These are phyloP conservation scores for Fopius arisanus DNA, from an alignment of 1,140 invertebrate species.

Conservation along the genomic window DNA sequence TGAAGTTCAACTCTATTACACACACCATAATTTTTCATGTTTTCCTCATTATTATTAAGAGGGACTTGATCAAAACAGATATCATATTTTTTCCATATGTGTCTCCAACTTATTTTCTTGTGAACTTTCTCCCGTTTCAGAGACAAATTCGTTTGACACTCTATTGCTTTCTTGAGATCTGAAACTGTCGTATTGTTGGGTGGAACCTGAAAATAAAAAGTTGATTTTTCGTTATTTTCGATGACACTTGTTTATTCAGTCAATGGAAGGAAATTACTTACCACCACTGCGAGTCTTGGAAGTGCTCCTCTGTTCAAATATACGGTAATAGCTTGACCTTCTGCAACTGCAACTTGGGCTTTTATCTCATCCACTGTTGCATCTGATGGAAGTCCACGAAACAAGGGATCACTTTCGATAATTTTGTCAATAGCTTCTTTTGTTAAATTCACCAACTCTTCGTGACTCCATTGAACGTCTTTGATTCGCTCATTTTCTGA, in stretches of 20 bases:
- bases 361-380: constrained; percentile 60
- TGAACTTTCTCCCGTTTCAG: constrained; percentile 52
- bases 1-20: constrained; percentile 50
- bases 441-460: constrained; percentile 55
- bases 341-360: constrained; percentile 57
- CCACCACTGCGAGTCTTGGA: constrained; percentile 56
- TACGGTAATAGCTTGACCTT: constrained; percentile 60
- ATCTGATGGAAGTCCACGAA: constrained; percentile 52
- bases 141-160: constrained; percentile 53
- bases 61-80: constrained; percentile 44
- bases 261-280: constrained; percentile 35
- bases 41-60: constrained; percentile 49
- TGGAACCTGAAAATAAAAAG: constrained; percentile 48
- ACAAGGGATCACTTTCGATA: constrained; percentile 57
- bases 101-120: constrained; percentile 61
- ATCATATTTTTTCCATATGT: constrained; percentile 59
- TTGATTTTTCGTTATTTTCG: background rate
- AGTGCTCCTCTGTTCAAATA: constrained; percentile 54
- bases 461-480: constrained; percentile 43
- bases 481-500: constrained; percentile 10
- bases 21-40: constrained; percentile 58
- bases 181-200: constrained; percentile 54
- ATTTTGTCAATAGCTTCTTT: constrained; percentile 55
- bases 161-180: constrained; percentile 58
- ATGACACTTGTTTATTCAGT: background rate